Evolutionary conservation across 2,113 vertebrate species (phyloP).

Genomic region (Sterrhoptilus dennistouni): DNA sequence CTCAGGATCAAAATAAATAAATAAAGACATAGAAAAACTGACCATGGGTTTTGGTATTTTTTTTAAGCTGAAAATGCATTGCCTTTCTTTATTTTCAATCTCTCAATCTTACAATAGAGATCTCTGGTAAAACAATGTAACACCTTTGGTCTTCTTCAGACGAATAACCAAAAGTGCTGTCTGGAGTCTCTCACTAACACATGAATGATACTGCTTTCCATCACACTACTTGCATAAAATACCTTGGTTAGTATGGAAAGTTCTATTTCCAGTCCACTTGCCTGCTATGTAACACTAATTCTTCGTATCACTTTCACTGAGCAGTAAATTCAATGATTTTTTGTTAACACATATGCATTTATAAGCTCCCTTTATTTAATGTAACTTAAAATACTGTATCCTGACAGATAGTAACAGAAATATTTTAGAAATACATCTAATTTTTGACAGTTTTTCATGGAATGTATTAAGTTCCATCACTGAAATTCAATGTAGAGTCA

Average conservation of each 20-base stretch:
- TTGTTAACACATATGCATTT: background rate
- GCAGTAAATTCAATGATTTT: background rate
- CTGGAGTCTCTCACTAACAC: background rate
- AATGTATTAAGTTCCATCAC: background rate
- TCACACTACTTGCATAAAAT: background rate
- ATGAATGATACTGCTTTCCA: background rate
- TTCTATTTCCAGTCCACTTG: background rate
- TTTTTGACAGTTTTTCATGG: background rate
- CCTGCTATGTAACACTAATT: background rate
- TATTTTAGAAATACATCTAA: background rate
- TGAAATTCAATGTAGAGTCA: background rate
- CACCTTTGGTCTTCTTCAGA: background rate
- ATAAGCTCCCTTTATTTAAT: background rate
- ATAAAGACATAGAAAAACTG: fast-evolving
- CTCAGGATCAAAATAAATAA: background rate
- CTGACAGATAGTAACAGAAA: background rate
- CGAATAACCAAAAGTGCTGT: background rate
- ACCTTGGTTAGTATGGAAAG: background rate
- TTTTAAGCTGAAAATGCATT: background rate
- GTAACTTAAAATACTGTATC: background rate
- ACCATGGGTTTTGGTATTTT: background rate
- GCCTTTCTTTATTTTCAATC: background rate
- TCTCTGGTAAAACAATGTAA: background rate
- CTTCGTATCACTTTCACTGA: background rate
- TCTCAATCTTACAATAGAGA: background rate